Base-by-base conservation (phyloP, 2,888 invertebrate genomes). In the Rotaria socialis region DNA sequence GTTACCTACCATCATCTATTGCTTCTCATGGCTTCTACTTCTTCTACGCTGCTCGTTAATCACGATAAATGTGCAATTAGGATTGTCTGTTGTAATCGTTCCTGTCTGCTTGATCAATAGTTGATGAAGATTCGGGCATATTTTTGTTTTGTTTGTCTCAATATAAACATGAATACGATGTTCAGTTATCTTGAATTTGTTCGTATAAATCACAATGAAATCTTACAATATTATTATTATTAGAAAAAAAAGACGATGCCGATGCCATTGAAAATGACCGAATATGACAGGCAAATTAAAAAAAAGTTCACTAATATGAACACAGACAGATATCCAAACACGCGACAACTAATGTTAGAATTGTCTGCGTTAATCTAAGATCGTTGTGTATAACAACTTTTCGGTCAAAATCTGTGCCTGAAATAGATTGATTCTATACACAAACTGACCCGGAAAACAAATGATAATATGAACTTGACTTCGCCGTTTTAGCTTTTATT, bases 61-160 rank as follows among this genome's bases (percentile, higher is more conserved):
- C 67, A 67, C 35, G 67, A 67, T 67, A 35, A 67, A 67, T 67
- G 67, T 67, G 35, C 67, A 67, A 67, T 67, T 67, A 67, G 35
- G 67, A 67, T 2, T 56, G 56, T 56, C 56, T 56, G 24, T 56
- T 56, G 11, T 56, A 56, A 56, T 56, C 56, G 56, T 56, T 56
- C 56, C 5, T 35, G 35, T 67, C 67, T 35, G 67, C 27, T 67
- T 67, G 67, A 67, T 67, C 67, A 67, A 35, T 35, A 19, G 19
- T 16, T 35, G 14, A 35, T 67, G 35, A 67, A 35, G 67, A 67
- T 67, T 19, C 67, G 16, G 35, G 35, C 67, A 41, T 67, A 14
- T 35, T 60, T 10, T 2, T 14, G 5, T 60, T 60, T 60, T 27
- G 27, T 60, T 60, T 27, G 10, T 27, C 11, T 60, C 14, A n/a